Percentiles rank a stretch among this genome's conserved stretches.
Conservation (phyloP, 2,888 invertebrate species). For the Phaonia tiefii region DNA sequence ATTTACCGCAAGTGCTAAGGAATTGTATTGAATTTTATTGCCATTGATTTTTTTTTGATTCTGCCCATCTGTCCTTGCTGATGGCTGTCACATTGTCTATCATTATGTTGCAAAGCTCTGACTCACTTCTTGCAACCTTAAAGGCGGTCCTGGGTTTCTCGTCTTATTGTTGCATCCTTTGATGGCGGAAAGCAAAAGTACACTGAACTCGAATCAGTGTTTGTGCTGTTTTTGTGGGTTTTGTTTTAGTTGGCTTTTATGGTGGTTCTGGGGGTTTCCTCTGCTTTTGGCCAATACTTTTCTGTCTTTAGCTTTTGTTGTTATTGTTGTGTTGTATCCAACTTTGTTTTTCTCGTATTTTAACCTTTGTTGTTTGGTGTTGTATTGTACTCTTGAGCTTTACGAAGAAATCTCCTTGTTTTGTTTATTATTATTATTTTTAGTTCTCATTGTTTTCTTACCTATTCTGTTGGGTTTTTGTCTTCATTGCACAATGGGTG, state of each 20-base stretch:
- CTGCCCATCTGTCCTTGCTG: neutral
- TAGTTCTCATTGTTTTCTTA: slow-evolving; percentile 6
- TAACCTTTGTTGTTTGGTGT: slow-evolving; percentile 27
- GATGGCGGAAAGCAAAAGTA: slow-evolving; percentile 35
- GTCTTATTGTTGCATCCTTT: neutral
- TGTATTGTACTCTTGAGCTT: slow-evolving; percentile 12
- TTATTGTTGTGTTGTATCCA: neutral
- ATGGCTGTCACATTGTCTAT: slow-evolving; percentile 38
- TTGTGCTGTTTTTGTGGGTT: slow-evolving; percentile 30
- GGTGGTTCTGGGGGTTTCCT: slow-evolving; percentile 15
- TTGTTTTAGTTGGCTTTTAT: slow-evolving; percentile 6
- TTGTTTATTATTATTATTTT: slow-evolving; percentile 23
- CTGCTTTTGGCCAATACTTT: slow-evolving; percentile 46
- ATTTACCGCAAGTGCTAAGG: neutral
- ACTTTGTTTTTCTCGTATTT: neutral
- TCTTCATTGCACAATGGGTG: neutral
- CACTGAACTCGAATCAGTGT: slow-evolving; percentile 44
- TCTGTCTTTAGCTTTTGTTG: neutral
- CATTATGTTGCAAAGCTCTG: neutral
- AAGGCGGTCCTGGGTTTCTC: slow-evolving; percentile 45
- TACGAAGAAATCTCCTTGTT: slow-evolving; percentile 15
- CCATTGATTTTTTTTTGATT: neutral
- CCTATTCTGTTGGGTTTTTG: slow-evolving; percentile 8
- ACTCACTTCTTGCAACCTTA: slow-evolving; percentile 38
- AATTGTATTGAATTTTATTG: slow-evolving; percentile 4